Percentiles rank a stretch among this genome's conserved stretches.
These are phyloP conservation scores for Dascyllus trimaculatus DNA, from an alignment of 2,113 vertebrate species.

Conservation along the genomic window DNA sequence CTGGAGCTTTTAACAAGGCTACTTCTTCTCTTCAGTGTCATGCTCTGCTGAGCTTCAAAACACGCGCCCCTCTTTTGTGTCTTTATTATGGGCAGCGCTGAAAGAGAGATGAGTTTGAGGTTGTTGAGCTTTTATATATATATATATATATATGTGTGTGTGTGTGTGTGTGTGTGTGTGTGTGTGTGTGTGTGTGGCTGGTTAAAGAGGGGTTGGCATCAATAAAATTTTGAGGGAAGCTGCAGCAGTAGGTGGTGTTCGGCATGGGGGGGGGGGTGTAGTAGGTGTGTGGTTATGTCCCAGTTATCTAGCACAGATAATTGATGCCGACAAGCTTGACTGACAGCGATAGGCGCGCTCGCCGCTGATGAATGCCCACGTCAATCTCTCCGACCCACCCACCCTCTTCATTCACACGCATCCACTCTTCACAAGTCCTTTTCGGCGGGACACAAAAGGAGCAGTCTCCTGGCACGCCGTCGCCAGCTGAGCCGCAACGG, in stretches of 20 bases:
- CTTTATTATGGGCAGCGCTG: conserved; percentile 62
- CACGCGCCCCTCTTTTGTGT: conserved; percentile 66
- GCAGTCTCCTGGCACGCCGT: conserved; percentile 65
- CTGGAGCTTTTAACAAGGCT: conserved; percentile 75
- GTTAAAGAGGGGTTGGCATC: conserved; percentile 19
- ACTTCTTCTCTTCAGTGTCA: conserved; percentile 70
- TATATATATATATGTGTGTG: conserved; percentile 17
- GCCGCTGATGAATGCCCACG: conserved; percentile 74
- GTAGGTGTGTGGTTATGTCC: conserved; percentile 37
- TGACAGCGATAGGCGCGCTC: conserved; percentile 69
- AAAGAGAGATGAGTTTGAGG: conserved; percentile 57
- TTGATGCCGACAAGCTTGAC: conserved; percentile 73
- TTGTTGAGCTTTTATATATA: conserved; percentile 42
- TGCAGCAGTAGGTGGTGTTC: conserved; percentile 24
- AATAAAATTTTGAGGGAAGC: conserved; percentile 19
- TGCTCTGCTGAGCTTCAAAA: conserved; percentile 75
- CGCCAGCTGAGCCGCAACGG: conserved; percentile 64
- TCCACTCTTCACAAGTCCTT: conserved; percentile 35
- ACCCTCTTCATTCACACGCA: conserved; percentile 10
- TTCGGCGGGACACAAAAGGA: conserved; percentile 69
- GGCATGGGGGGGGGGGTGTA: conserved; percentile 7
- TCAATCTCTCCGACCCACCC: conserved; percentile 62
- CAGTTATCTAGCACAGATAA: conserved; percentile 72
- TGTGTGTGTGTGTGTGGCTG: conserved; percentile 2
- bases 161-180: conserved; percentile 14